A percentile compares a stretch with the other conserved stretches of the same genome.
Evolutionary conservation across 2,888 invertebrate species (phyloP).

Genomic region (Nebria brevicollis): DNA sequence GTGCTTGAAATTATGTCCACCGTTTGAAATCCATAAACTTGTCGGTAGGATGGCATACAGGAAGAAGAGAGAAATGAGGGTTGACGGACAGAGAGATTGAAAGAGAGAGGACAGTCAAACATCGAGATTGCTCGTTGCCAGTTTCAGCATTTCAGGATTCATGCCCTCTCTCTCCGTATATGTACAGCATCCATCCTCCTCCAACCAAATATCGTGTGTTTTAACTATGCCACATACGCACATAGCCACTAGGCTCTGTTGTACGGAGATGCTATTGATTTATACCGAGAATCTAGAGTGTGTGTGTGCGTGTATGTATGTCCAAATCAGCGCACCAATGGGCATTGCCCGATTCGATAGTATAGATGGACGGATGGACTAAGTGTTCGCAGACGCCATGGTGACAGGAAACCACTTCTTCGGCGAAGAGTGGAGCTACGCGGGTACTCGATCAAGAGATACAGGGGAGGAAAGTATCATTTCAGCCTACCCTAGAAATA

Average conservation of each 20-base stretch:
- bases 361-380: background rate
- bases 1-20: background rate
- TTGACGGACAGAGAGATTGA: slow-evolving; percentile 42
- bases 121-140: slow-evolving; percentile 58
- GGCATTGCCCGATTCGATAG: background rate
- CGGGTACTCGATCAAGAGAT: background rate
- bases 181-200: slow-evolving; percentile 25
- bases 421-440: background rate
- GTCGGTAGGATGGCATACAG: slow-evolving; percentile 21
- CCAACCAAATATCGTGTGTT: slow-evolving; percentile 3
- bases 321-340: background rate
- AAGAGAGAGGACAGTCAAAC: slow-evolving; percentile 56
- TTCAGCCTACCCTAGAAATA: background rate
- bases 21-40: background rate
- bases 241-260: background rate
- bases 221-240: slow-evolving; percentile 29
- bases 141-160: slow-evolving; percentile 22
- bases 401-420: background rate
- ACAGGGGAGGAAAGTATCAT: background rate
- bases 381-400: background rate
- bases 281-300: slow-evolving; percentile 36
- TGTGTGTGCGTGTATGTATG: slow-evolving; percentile 21
- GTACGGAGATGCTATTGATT: slow-evolving; percentile 43
- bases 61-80: slow-evolving; percentile 27
- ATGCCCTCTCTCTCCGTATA: slow-evolving; percentile 28